Evolutionary conservation across 2,113 vertebrate genomes (phyloP).

Genomic region (Tragelaphus strepsiceros): DNA sequence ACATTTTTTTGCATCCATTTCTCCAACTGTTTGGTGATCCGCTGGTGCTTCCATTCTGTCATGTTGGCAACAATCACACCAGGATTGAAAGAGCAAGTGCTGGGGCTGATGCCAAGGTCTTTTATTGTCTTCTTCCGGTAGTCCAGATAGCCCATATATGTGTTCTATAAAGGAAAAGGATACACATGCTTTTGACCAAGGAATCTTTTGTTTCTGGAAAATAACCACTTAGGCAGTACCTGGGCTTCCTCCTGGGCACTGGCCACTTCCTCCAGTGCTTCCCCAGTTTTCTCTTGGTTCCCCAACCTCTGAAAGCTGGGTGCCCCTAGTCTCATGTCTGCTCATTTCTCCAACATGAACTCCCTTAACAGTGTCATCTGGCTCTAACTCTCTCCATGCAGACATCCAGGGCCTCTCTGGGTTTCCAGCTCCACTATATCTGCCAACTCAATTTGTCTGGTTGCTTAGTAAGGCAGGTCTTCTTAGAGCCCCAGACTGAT

Average conservation of each 20-base stretch:
- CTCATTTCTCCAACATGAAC: neutral
- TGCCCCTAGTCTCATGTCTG: neutral
- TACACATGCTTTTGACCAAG: rapidly evolving
- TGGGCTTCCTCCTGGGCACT: neutral
- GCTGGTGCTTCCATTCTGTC: conserved; percentile 91
- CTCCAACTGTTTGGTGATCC: conserved; percentile 94
- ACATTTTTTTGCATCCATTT: conserved; percentile 95
- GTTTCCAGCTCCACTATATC: neutral
- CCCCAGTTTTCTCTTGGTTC: neutral
- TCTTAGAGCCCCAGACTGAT: neutral
- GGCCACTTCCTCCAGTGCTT: neutral
- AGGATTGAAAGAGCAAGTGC: conserved; percentile 96
- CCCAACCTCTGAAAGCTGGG: neutral
- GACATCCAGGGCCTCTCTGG: neutral
- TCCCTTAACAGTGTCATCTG: neutral
- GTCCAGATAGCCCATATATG: conserved; percentile 97
- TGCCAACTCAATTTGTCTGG: neutral
- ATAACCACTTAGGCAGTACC: neutral
- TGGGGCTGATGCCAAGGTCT: conserved; percentile 93
- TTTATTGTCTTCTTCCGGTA: conserved; percentile 91
- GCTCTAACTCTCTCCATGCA: neutral
- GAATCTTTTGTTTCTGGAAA: neutral
- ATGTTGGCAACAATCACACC: conserved; percentile 96
- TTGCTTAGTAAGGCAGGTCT: neutral
- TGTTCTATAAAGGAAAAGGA: conserved; percentile 82